Percentiles rank a stretch among this genome's conserved stretches.
Conservation (phyloP, 64 coral and sea anemone genomes). For the Stylophora pistillata region DNA sequence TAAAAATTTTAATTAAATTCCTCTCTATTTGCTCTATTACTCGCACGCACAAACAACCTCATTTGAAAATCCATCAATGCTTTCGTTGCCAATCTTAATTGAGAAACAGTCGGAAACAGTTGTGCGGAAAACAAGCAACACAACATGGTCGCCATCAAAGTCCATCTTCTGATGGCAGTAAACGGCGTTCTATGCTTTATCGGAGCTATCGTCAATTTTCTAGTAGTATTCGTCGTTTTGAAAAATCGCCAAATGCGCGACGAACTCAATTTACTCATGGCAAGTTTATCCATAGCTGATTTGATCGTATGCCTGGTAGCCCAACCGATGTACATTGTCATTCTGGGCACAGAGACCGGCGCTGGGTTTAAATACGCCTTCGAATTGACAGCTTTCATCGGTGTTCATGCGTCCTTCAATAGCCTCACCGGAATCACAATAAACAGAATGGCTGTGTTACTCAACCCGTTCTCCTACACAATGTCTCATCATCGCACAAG, state of each 20-base stretch:
- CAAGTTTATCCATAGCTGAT: slow-evolving; percentile 23
- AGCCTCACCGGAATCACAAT: slow-evolving; percentile 45
- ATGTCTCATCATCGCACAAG: slow-evolving; percentile 9
- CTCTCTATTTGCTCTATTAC: not conserved
- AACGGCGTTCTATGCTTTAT: slow-evolving; percentile 7
- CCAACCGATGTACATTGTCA: slow-evolving; percentile 45
- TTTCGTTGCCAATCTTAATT: no score
- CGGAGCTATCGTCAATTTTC: slow-evolving; percentile 19
- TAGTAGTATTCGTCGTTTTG: slow-evolving; percentile 31
- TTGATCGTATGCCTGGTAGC: not conserved
- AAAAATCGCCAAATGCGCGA: slow-evolving; percentile 48
- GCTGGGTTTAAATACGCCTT: not conserved
- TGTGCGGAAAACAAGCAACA: no score
- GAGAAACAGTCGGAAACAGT: no score
- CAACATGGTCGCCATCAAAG: not conserved
- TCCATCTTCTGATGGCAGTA: not conserved
- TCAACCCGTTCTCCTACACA: slow-evolving; percentile 42
- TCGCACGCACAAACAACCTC: not conserved
- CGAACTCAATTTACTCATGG: slow-evolving; percentile 45
- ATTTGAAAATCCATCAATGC: not conserved
- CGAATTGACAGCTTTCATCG: not conserved
- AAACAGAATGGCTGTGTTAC: slow-evolving; percentile 38
- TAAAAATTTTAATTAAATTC: slow-evolving; percentile 1
- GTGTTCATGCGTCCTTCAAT: slow-evolving; percentile 21
- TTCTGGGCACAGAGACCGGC: not conserved